Evolutionary conservation across 2,888 invertebrate species (phyloP).

Genomic region (Pheosia gnoma): DNA sequence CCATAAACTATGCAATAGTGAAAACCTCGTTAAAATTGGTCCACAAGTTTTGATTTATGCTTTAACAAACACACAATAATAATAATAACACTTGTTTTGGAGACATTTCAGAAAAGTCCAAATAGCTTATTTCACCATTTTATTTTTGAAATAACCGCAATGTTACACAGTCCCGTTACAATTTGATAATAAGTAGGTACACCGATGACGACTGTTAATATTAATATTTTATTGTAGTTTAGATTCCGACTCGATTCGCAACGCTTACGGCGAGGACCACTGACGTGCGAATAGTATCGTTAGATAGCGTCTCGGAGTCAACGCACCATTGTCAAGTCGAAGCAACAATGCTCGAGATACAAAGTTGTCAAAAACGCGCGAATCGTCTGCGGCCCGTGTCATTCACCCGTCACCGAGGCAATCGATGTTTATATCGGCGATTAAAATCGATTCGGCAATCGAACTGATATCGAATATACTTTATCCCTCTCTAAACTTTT

Average conservation of each 20-base stretch:
- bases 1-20: too few species aligned
- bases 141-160: too few species aligned
- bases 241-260: neutral
- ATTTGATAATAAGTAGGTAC: too few species aligned
- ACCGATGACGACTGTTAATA: neutral
- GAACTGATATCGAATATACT: conserved; percentile 37
- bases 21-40: too few species aligned
- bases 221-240: too few species aligned
- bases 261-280: neutral
- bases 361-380: conserved; percentile 48
- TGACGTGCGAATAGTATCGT: neutral
- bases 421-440: conserved; percentile 56
- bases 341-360: conserved; percentile 55
- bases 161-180: too few species aligned
- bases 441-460: conserved; percentile 48
- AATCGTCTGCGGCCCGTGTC: conserved; percentile 46
- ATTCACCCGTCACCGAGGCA: conserved; percentile 60
- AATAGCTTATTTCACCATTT: too few species aligned
- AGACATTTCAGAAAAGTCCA: too few species aligned
- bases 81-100: too few species aligned
- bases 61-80: too few species aligned
- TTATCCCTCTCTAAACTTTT: conserved; percentile 37
- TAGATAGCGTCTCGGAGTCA: conserved; percentile 37
- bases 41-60: too few species aligned
- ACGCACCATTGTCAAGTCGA: conserved; percentile 48